Evolutionary conservation across 1,140 invertebrate species (phyloP).

Genomic region (Aphaenogaster ashmeadi): DNA sequence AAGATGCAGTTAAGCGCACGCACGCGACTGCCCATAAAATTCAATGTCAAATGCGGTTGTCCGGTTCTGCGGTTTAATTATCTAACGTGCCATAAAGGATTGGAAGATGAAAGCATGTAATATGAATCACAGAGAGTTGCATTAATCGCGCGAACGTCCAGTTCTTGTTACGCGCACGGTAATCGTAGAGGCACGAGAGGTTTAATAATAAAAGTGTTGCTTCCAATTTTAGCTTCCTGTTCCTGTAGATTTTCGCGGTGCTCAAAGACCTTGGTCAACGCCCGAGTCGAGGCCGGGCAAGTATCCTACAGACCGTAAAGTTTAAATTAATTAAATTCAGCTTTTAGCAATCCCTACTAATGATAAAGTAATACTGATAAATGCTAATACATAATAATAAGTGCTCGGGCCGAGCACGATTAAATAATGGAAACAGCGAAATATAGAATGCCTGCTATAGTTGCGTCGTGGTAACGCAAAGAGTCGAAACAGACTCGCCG

Average conservation of each 20-base stretch:
- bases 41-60: conserved; percentile 20
- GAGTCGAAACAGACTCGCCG: conserved; percentile 12
- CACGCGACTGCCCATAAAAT: neutral
- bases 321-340: conserved; percentile 56
- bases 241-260: conserved; percentile 17
- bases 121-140: conserved; percentile 6
- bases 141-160: neutral
- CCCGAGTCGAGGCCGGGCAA: conserved; percentile 29
- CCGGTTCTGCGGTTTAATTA: conserved; percentile 21
- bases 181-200: neutral
- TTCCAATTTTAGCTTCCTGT: conserved; percentile 14
- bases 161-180: neutral
- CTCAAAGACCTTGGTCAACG: conserved; percentile 39
- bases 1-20: neutral
- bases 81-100: neutral
- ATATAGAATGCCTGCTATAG: neutral
- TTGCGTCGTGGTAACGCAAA: neutral
- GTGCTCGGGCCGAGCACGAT: neutral
- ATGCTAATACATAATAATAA: conserved; percentile 34
- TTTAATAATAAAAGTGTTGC: conserved; percentile 28
- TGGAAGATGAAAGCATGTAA: conserved; percentile 18
- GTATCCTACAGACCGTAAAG: conserved; percentile 35
- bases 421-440: neutral
- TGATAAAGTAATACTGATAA: conserved; percentile 30
- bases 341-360: conserved; percentile 1